A percentile compares a stretch with the other conserved stretches of the same genome.
Evolutionary conservation across 2,888 invertebrate genomes (phyloP).

Genomic region (Tetheella fluctuosa): DNA sequence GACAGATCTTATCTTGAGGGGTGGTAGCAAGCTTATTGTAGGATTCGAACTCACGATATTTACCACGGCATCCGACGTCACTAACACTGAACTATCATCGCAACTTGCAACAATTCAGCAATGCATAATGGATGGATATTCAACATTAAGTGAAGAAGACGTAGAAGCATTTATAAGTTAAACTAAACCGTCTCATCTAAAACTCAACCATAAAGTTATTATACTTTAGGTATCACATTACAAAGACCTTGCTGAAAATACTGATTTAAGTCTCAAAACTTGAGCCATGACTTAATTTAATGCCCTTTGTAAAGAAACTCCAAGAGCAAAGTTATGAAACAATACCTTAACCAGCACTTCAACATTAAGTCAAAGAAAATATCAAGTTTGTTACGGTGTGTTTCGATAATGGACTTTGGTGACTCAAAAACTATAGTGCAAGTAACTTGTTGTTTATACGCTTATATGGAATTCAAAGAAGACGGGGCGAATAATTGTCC

Average conservation of each 20-base stretch:
- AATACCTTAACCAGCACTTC: not conserved
- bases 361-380: conserved; percentile 5
- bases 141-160: not conserved
- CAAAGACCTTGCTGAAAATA: not conserved
- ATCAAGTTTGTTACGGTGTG: not conserved
- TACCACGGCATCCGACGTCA: no score
- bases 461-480: not conserved
- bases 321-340: not conserved
- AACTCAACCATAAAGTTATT: not conserved
- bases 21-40: no score
- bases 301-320: not conserved
- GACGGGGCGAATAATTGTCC: not conserved
- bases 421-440: not conserved
- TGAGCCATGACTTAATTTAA: not conserved
- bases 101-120: not conserved
- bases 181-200: not conserved
- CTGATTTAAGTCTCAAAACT: not conserved
- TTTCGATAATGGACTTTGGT: not conserved
- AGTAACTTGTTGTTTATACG: not conserved
- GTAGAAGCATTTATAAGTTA: not conserved
- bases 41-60: no score
- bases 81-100: no score
- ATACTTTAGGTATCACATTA: not conserved
- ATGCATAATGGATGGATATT: not conserved
- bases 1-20: no score